phyloP scores from a whole-genome alignment of 2,797 vertebrate genomes.

The Sebastes matsubarae region DNA sequence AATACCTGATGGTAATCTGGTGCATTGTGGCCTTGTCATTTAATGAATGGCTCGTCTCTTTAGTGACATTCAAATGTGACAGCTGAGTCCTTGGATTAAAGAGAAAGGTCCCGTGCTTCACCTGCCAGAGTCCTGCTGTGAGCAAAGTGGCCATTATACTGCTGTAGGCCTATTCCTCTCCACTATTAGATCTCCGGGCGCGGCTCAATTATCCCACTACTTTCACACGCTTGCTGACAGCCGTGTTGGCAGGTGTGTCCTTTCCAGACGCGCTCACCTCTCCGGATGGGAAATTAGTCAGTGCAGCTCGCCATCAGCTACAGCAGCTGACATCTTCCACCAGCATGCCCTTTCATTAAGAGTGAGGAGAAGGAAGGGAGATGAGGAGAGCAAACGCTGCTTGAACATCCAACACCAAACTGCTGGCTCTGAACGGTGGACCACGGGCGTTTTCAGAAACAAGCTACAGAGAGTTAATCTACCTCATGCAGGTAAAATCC shows the following conservation, averaged over 20 bases:
- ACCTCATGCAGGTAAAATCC: slow-evolving; percentile 7
- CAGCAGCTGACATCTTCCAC: slow-evolving; percentile 66
- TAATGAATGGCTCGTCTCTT: slow-evolving; percentile 59
- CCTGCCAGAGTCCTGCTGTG: slow-evolving; percentile 70
- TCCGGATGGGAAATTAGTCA: slow-evolving; percentile 75
- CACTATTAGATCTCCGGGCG: slow-evolving; percentile 60
- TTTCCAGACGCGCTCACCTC: slow-evolving; percentile 74
- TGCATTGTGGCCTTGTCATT: slow-evolving; percentile 51
- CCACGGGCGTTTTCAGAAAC: not conserved
- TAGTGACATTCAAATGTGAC: slow-evolving; percentile 73
- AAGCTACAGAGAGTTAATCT: not conserved
- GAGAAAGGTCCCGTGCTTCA: slow-evolving; percentile 67
- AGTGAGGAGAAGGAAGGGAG: slow-evolving; percentile 47
- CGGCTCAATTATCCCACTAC: slow-evolving; percentile 79
- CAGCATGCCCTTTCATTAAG: slow-evolving; percentile 74
- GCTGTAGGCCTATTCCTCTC: slow-evolving; percentile 56
- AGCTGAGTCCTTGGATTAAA: slow-evolving; percentile 73
- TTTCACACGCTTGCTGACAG: slow-evolving; percentile 75
- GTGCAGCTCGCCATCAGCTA: slow-evolving; percentile 69
- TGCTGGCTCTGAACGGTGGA: not conserved
- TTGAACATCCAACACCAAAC: slow-evolving; percentile 26
- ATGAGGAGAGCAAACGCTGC: slow-evolving; percentile 40
- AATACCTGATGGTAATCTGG: slow-evolving; percentile 26
- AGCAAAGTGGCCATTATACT: slow-evolving; percentile 80
- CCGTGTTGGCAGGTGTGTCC: slow-evolving; percentile 81